Conservation (phyloP, 2,113 vertebrate genomes). For the Paramisgurnus dabryanus region DNA sequence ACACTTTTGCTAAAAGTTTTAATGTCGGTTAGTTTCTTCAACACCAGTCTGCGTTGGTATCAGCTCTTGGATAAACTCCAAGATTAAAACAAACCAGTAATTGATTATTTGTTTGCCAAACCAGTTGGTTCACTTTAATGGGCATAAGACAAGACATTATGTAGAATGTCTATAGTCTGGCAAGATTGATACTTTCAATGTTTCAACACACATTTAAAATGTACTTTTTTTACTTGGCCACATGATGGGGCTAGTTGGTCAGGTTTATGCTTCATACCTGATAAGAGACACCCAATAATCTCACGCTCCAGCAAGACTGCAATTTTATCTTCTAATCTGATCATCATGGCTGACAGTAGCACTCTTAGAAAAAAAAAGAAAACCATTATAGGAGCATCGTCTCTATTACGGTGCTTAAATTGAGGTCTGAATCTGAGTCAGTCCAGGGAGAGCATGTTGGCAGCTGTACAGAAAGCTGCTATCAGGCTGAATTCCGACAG, state of each 20-base stretch:
- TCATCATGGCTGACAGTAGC: slow-evolving; percentile 24
- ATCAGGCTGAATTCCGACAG: slow-evolving; percentile 28
- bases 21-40: no score
- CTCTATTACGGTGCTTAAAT: slow-evolving; percentile 43
- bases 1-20: no score
- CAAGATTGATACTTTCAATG: no score
- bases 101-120: no score
- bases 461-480: slow-evolving; percentile 27
- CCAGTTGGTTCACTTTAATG: no score
- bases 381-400: slow-evolving; percentile 29
- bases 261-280: background rate
- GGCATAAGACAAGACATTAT: no score
- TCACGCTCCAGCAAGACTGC: slow-evolving; percentile 12
- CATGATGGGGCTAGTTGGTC: background rate
- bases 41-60: no score
- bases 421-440: background rate
- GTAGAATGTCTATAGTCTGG: no score
- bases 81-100: no score
- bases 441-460: slow-evolving; percentile 1
- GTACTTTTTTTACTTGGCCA: background rate
- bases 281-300: background rate
- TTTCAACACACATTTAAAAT: background rate
- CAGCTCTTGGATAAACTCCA: no score
- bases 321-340: slow-evolving; percentile 41
- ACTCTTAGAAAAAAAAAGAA: slow-evolving; percentile 33